Base-by-base conservation (phyloP, 2,888 invertebrate species). In the Ctenicera cuprea region DNA sequence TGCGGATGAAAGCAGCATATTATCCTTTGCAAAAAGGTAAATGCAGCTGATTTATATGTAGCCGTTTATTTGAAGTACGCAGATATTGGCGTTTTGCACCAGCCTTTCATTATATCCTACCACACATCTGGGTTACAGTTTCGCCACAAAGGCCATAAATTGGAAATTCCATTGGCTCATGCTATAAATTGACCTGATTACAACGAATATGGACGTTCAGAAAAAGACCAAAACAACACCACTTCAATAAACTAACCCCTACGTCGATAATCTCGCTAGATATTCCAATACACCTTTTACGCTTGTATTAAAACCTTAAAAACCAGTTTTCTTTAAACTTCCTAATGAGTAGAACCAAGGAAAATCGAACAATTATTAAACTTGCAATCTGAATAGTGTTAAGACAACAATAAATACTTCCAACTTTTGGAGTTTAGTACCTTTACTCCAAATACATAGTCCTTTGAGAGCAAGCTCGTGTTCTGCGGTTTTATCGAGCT, bases 31-130 rank as follows among this genome's bases (percentile, higher is more conserved):
- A 64, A 68, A 68, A 43, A 37, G 54, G 16, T 68, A 71, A 57
- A 69, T 63, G 69, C 62, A 48, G 38, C 45, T 74, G 74, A 74
- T 74, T 74, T 74, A 74, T 52, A 69, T 63, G 18, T 41, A 30
- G 54, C 41, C 71, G 48, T 64, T 70, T 70, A 70, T 70, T 62
- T 70, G 41, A 41, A 41, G 62, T n/a, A 57, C 16, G 59, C 64
- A 45, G 48, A 65, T 73, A 73, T 73, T 73, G 67, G 37, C 62
- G 62, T 73, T 50, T 33, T 43, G 20, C 22, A 16, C 57, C 11
- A 41, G 37, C 14, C 41, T 48, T 59, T 68, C 68, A 68, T 68
- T 68, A 59, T 43, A n/a, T n/a, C 11, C 66, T 57, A 3, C 38
- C 38, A 26, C 65, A 30, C 50, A 54, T 72, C 41, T 72, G 52